These are phyloP conservation scores for Leucosticte australis DNA, from an alignment of 2,113 vertebrate genomes.

Conservation along the genomic window DNA sequence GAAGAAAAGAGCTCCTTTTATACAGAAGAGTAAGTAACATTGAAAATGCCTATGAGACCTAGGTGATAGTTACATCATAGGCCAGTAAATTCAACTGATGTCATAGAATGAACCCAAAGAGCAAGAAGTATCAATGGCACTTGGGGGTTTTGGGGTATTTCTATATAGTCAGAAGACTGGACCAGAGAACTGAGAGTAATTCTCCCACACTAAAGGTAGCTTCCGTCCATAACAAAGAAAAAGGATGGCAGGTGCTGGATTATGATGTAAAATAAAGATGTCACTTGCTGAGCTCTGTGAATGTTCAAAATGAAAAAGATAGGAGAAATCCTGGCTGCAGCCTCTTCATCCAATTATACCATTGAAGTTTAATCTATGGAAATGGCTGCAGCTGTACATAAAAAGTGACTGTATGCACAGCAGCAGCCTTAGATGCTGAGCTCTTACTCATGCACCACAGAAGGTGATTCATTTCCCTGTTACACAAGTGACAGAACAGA, in stretches of 20 bases:
- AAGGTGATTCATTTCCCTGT: neutral
- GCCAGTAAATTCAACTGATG: neutral
- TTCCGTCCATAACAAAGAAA: neutral
- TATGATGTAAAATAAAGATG: neutral
- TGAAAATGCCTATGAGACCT: neutral
- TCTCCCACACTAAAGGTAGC: neutral
- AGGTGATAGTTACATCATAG: neutral
- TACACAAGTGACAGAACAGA: neutral
- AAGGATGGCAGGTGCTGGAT: neutral
- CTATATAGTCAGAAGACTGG: neutral
- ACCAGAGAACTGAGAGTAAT: neutral
- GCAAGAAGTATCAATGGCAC: neutral
- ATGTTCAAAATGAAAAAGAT: neutral
- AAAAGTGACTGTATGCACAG: neutral
- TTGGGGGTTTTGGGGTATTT: neutral
- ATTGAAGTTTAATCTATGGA: neutral
- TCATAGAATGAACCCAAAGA: neutral
- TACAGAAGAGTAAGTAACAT: neutral
- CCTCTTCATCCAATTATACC: neutral
- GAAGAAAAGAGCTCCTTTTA: neutral
- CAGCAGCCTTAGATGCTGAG: neutral
- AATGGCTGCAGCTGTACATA: conserved; percentile 7
- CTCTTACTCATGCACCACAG: neutral
- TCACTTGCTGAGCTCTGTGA: neutral
- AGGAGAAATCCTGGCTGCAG: neutral